Evolutionary conservation across 2,797 vertebrate species (phyloP).

Genomic region (Tragopan temminckii): DNA sequence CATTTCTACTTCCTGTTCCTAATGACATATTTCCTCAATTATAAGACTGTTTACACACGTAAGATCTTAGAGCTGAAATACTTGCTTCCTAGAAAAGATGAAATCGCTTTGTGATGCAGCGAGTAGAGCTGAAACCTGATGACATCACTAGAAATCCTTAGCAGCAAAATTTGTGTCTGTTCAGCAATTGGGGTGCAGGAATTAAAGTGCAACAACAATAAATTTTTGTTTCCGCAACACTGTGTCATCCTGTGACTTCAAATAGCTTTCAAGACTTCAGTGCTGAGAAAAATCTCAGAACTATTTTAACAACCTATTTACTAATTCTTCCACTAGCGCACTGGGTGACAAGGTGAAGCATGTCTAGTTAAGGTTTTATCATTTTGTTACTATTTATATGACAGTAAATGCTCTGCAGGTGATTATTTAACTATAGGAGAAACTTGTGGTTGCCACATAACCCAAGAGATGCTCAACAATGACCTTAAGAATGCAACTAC

Average conservation of each 20-base stretch:
- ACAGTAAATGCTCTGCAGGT: neutral
- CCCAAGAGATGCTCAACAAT: neutral
- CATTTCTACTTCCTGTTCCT: neutral
- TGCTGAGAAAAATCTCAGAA: neutral
- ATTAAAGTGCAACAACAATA: neutral
- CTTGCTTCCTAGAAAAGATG: neutral
- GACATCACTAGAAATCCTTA: neutral
- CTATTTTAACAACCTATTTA: neutral
- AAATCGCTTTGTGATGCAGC: neutral
- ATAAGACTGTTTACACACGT: neutral
- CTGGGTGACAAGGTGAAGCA: neutral
- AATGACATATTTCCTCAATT: neutral
- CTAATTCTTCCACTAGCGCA: neutral
- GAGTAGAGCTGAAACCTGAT: neutral
- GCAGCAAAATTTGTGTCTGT: neutral
- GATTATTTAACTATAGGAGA: neutral
- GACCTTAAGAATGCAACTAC: neutral
- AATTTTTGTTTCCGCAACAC: neutral
- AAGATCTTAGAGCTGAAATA: neutral
- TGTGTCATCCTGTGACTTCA: neutral
- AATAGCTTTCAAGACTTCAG: neutral
- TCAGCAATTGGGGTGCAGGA: neutral
- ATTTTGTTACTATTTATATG: neutral
- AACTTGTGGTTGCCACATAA: neutral
- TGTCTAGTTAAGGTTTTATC: neutral